phyloP scores from a whole-genome alignment of 1,140 invertebrate genomes.

The Bombyx mori region DNA sequence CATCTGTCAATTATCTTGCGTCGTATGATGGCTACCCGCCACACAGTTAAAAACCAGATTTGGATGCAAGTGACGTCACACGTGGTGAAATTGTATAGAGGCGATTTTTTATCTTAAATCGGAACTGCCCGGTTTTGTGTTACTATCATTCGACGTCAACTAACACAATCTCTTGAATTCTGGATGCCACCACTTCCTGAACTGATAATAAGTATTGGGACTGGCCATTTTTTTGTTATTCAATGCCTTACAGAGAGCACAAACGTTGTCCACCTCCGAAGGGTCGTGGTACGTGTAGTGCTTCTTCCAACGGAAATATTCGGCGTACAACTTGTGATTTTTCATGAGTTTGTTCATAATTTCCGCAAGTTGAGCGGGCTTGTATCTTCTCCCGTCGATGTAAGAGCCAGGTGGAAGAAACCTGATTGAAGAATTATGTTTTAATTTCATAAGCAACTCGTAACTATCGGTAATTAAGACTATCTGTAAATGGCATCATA shows the following conservation, averaged over 20 bases:
- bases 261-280: slow-evolving; percentile 30
- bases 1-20: too few relatives aligned
- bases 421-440: slow-evolving; percentile 22
- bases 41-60: too few relatives aligned
- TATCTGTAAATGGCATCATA: too few relatives aligned
- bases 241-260: slow-evolving; percentile 36
- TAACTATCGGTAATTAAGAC: too few relatives aligned
- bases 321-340: slow-evolving; percentile 25
- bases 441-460: background rate
- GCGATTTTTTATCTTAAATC: too few relatives aligned
- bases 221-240: slow-evolving; percentile 29
- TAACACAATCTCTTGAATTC: slow-evolving; percentile 29
- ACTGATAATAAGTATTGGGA: slow-evolving; percentile 28
- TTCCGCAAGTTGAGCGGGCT: slow-evolving; percentile 23
- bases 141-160: too few relatives aligned
- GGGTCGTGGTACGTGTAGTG: slow-evolving; percentile 36
- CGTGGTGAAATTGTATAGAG: too few relatives aligned
- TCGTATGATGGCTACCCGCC: too few relatives aligned
- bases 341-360: slow-evolving; percentile 29
- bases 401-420: slow-evolving; percentile 54
- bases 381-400: slow-evolving; percentile 28
- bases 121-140: too few relatives aligned
- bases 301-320: slow-evolving; percentile 47
- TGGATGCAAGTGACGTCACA: too few relatives aligned
- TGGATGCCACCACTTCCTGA: slow-evolving; percentile 49